Evolutionary conservation across 1,140 invertebrate genomes (phyloP), one percentile per base, ranked within the genome.

Genomic region (Mylabris phalerata): DNA sequence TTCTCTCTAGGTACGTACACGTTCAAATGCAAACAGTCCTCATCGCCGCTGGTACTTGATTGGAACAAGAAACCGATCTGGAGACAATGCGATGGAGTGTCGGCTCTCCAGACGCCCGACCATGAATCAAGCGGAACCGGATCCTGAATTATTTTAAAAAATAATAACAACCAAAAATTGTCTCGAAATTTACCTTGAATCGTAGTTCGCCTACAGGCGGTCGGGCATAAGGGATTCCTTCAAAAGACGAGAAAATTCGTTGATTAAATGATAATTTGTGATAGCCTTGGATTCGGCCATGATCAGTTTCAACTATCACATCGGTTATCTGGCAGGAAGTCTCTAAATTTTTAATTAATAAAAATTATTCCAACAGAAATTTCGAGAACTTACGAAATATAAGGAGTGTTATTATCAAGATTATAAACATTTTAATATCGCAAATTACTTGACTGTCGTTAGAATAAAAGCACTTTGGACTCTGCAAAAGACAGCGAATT

Each of bases 181-280:
- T 47, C 0, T 1, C 5, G 3, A 0, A 5, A 4, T 42, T 19
- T 65, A 78, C 75, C 55, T 70, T 66, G 66, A 84, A 84, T 55
- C 83, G 69, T 42, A 80, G 72, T 49, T 79, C 72, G 32, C 78
- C 80, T 38, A 83, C 61, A 3, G 82, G 82, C 5, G 83, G 78
- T 59, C 77, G 66, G 2, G 83, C 83, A 63, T 81, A 86, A 9
- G 84, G 84, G 49, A 86, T 78, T 9, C 81, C 80, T 58, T 80
- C 73, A 58, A 82, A 85, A 6, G 78, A 76, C 52, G 80, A 75
- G 19, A 79, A 78, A 10, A 59, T 60, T 64, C 63, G 67, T 10
- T 75, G 75, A 48, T 75, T 64, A 40, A 66, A 57, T 3, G 76
- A 75, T 25, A 25, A 32, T 25, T 57, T 40, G 25, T 42, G 45